Evolutionary conservation across 2,113 vertebrate species (phyloP).

Genomic region (Archilochus colubris): DNA sequence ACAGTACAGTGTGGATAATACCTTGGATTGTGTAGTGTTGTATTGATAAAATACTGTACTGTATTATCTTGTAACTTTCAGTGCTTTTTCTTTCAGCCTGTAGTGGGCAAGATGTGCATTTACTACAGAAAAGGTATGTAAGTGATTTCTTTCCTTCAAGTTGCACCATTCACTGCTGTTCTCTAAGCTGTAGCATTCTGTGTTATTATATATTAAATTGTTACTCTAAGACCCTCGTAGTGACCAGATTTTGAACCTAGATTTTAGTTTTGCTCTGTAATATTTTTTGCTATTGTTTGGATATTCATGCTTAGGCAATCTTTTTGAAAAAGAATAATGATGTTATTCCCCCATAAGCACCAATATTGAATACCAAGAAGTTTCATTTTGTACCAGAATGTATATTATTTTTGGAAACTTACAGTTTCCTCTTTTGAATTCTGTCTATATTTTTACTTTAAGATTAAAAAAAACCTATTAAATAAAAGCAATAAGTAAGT

Average conservation of each 20-base stretch:
- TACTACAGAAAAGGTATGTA: not conserved
- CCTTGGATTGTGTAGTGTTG: not conserved
- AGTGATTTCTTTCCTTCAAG: not conserved
- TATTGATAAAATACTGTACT: not conserved
- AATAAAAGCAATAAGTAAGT: not conserved
- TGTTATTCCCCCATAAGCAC: not conserved
- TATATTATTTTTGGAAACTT: not conserved
- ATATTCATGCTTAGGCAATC: not conserved
- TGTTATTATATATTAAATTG: not conserved
- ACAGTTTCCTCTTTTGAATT: not conserved
- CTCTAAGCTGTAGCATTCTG: not conserved
- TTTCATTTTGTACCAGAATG: not conserved
- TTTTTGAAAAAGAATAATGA: not conserved
- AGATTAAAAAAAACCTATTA: not conserved
- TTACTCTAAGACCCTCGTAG: not conserved
- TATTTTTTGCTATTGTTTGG: not conserved
- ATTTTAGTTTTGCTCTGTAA: not conserved
- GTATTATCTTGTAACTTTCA: not conserved
- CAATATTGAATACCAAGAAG: not conserved
- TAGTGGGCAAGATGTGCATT: not conserved
- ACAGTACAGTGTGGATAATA: not conserved
- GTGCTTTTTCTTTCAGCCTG: not conserved
- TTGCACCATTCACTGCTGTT: not conserved
- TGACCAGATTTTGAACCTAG: not conserved
- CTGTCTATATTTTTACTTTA: not conserved